A percentile compares a stretch with the other conserved stretches of the same genome.
Evolutionary conservation across 1,140 invertebrate genomes (phyloP).

Genomic region (Chlorops oryzae): DNA sequence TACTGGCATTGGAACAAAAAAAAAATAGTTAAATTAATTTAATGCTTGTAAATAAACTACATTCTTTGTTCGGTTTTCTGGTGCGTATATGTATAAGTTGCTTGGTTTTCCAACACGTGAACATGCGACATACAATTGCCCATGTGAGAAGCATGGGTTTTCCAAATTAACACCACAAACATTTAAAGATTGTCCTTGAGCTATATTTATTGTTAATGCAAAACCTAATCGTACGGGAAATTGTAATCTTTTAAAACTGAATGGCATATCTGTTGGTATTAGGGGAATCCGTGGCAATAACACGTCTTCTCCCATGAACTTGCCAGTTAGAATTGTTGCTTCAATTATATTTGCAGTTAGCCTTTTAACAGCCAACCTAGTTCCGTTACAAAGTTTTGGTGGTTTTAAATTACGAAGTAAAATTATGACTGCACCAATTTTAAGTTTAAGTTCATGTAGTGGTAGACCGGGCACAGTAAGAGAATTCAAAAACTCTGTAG

Average conservation of each 20-base stretch:
- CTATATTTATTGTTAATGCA: constrained; percentile 55
- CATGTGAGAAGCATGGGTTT: constrained; percentile 45
- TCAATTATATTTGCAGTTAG: constrained; percentile 45
- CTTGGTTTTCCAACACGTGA: constrained; percentile 48
- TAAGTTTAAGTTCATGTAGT: constrained; percentile 44
- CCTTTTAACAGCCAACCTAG: constrained; percentile 43
- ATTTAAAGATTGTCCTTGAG: constrained; percentile 50
- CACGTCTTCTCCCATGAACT: constrained; percentile 47
- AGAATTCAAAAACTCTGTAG: constrained; percentile 47
- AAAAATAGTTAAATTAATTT: too few relatives aligned
- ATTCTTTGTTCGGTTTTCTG: constrained; percentile 37
- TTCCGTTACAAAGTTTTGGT: constrained; percentile 49
- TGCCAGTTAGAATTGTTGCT: constrained; percentile 47
- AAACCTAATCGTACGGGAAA: constrained; percentile 49
- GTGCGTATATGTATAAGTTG: constrained; percentile 38
- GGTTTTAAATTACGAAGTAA: constrained; percentile 47
- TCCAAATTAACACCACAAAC: constrained; percentile 41
- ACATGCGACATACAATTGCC: constrained; percentile 49
- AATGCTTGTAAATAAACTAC: constrained; percentile 25
- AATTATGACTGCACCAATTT: constrained; percentile 47
- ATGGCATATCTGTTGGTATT: not conserved
- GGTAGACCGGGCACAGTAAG: constrained; percentile 43
- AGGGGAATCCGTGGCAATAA: constrained; percentile 47
- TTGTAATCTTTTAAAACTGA: constrained; percentile 46
- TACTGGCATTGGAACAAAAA: too few relatives aligned